These are phyloP conservation scores for Patella caerulea DNA, from an alignment of 2,888 invertebrate genomes.

Conservation along the genomic window DNA sequence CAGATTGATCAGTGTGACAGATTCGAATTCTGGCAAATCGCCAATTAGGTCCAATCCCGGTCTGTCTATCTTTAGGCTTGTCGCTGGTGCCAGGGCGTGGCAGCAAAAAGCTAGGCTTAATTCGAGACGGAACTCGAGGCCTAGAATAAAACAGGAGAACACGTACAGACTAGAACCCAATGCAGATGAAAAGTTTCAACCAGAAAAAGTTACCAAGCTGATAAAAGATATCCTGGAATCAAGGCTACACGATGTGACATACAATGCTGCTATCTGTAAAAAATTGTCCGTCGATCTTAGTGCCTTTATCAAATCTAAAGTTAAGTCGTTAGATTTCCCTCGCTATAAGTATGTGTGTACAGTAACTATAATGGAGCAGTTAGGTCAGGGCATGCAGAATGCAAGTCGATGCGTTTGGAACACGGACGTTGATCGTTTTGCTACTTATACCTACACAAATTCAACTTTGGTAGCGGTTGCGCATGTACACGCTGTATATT, in stretches of 20 bases:
- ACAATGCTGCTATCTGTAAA: conserved; percentile 48
- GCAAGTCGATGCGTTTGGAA: conserved; percentile 61
- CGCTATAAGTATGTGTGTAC: conserved; percentile 63
- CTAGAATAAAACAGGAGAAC: conserved; percentile 48
- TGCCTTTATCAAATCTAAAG: conserved; percentile 49
- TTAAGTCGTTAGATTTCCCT: conserved; percentile 54
- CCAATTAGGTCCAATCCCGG: conserved; percentile 26
- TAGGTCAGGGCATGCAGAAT: conserved; percentile 57
- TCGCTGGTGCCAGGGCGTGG: conserved; percentile 58
- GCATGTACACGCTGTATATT: conserved; percentile 59
- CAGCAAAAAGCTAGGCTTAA: conserved; percentile 47
- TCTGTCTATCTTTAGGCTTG: conserved; percentile 54
- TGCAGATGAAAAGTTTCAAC: conserved; percentile 43
- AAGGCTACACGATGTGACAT: conserved; percentile 47
- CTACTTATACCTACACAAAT: conserved; percentile 55
- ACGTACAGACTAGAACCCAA: conserved; percentile 59
- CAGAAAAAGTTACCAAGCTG: conserved; percentile 46
- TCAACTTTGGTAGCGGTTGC: conserved; percentile 55
- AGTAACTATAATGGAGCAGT: conserved; percentile 59
- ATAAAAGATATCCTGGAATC: conserved; percentile 48
- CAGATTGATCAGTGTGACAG: conserved; percentile 19
- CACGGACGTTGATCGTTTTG: conserved; percentile 55
- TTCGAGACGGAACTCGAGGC: conserved; percentile 34
- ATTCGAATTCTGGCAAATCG: conserved; percentile 32
- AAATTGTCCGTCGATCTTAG: conserved; percentile 51